phyloP scores from a whole-genome alignment of 2,888 invertebrate species.

The Germaria angustata region DNA sequence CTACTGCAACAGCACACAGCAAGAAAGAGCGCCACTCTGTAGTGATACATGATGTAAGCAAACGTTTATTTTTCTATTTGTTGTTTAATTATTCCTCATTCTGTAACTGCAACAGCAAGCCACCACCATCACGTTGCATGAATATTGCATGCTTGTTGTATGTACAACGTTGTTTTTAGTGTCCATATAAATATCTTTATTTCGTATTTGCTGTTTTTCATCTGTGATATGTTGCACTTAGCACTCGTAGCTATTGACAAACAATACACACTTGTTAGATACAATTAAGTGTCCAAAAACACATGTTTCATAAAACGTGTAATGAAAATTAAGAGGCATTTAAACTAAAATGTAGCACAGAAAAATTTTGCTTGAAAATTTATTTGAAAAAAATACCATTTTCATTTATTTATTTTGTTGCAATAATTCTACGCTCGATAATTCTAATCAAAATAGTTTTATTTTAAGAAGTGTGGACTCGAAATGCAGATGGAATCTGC shows the following conservation, averaged over 20 bases:
- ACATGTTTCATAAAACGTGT: conserved; percentile 51
- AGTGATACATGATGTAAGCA: conserved; percentile 41
- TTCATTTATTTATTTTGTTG: too few relatives aligned
- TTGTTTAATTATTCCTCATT: background rate
- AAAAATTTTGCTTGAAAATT: background rate
- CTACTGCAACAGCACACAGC: background rate
- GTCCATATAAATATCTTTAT: conserved; percentile 17
- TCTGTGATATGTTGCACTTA: conserved; percentile 1
- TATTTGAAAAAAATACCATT: too few relatives aligned
- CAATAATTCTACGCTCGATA: too few relatives aligned
- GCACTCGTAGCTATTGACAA: conserved; percentile 37
- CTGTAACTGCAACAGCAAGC: conserved; percentile 9
- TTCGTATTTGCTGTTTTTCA: background rate
- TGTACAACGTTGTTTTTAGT: conserved; percentile 22
- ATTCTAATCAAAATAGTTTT: too few relatives aligned
- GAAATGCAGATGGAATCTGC: too few relatives aligned
- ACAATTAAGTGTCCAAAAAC: conserved; percentile 48
- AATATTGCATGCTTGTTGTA: conserved; percentile 1
- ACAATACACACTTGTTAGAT: conserved; percentile 46
- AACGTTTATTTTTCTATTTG: background rate
- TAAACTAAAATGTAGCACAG: background rate
- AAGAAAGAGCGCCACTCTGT: conserved; percentile 3
- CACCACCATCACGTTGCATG: conserved; percentile 14
- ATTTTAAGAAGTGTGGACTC: too few relatives aligned
- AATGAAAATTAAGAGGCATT: conserved; percentile 39